Base-by-base conservation (phyloP, 2,113 vertebrate genomes). In the Alethe castanea region DNA sequence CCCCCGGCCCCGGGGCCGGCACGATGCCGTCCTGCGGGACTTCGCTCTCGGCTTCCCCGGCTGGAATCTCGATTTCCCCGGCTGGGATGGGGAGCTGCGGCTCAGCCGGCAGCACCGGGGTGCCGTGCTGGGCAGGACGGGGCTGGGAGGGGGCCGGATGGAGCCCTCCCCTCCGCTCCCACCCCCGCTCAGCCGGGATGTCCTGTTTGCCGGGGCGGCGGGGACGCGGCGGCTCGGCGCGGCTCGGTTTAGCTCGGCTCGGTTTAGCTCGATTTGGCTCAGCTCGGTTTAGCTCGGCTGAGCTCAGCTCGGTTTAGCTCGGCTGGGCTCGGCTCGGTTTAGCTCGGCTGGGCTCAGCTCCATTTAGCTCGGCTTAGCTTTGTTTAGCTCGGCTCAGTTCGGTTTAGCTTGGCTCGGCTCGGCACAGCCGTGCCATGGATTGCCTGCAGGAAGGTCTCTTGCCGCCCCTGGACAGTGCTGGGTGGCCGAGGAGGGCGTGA, bases 61-160 rank as follows among this genome's bases (percentile, higher is more conserved):
- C 0, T 7, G 82, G 38, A 4, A 3, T 1, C 44, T 45, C 44
- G 9, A 8, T 45, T 40, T 40, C 40, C 40, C 40, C 40, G 50
- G 1, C 0, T 7, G 82, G 38, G 4, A 3, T 1, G 17, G 38
- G 9, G 47, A 61, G 8, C 29, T 5, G 62, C 3, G 52, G 40
- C 40, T 40, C 40, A 40, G 40, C 40, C 40, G 40, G 47, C 35
- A 16, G 86, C 6, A 2, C 5, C 0, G 8, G 73, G 72, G 18
- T 17, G 25, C 61, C 19, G 26, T 1, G 15, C 42, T 0, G 72
- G 71, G 45, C 66, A 19, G 45, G 14, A 5, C 57, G 6, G 82
- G 73, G 76, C 66, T 1, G 73, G 85, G 57, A 80, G 85, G 74
- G 66, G 3, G 0, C 59, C 69, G 86, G 86, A 59, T 88, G 77